A percentile compares a stretch with the other conserved stretches of the same genome.
Evolutionary conservation across 2,797 vertebrate species (phyloP).

Genomic region (Gymnocypris eckloni): DNA sequence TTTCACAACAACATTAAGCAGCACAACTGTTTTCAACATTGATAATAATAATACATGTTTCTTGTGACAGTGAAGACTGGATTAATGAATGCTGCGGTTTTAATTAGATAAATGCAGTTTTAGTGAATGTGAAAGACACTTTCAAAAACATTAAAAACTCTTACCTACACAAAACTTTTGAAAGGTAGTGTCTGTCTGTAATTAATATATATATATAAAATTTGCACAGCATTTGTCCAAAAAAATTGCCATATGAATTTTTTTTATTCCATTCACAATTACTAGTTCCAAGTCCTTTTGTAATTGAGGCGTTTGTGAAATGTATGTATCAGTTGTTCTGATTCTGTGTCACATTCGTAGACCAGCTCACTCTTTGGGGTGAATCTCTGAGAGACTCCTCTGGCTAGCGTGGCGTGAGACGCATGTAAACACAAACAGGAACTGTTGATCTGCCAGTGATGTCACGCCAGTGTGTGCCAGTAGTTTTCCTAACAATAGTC

Average conservation of each 20-base stretch:
- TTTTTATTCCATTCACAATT: neutral
- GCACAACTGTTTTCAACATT: neutral
- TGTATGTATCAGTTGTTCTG: neutral
- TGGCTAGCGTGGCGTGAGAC: constrained; percentile 19
- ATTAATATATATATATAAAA: neutral
- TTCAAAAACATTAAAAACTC: no score
- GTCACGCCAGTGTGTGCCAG: constrained; percentile 30
- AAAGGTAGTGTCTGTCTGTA: no score
- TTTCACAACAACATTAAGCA: neutral
- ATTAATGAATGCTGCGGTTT: neutral
- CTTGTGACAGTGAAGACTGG: neutral
- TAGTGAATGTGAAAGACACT: no score
- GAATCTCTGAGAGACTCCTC: neutral
- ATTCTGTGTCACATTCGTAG: neutral
- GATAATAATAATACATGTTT: neutral
- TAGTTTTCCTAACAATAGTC: constrained; percentile 20
- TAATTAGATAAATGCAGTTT: no score
- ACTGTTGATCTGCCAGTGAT: constrained; percentile 7
- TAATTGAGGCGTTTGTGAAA: neutral
- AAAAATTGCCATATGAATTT: neutral
- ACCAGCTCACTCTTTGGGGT: neutral
- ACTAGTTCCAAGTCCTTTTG: neutral
- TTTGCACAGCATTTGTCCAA: neutral
- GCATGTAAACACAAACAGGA: constrained; percentile 46
- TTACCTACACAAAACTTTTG: no score